Conservation (phyloP, 2,113 vertebrate genomes). For the Heptranchias perlo region DNA sequence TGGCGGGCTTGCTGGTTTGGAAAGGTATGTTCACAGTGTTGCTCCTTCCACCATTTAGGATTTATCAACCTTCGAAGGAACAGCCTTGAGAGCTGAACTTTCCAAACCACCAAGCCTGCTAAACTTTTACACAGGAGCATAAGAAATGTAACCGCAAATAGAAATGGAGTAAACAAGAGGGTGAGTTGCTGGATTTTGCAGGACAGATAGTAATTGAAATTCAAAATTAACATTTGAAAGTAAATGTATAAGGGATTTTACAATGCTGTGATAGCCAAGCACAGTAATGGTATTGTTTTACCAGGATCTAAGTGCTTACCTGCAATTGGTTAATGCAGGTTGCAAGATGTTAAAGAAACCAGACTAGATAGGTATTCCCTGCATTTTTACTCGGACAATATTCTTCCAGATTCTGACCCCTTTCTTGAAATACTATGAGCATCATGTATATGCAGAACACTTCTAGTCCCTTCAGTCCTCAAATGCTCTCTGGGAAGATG, state of each 20-base stretch:
- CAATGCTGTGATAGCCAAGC: no score
- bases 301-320: neutral
- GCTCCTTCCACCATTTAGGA: neutral
- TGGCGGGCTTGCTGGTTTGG: neutral
- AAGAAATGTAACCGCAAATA: neutral
- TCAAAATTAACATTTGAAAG: neutral
- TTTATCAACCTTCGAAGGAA: neutral
- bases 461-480: no score
- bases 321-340: neutral
- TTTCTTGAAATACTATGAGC: no score
- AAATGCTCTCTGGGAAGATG: neutral
- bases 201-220: neutral
- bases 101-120: neutral
- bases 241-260: no score
- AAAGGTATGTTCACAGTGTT: neutral
- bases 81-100: neutral
- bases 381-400: no score
- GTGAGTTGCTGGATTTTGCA: neutral
- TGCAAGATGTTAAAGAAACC: neutral
- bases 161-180: neutral
- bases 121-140: neutral
- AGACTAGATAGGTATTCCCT: neutral
- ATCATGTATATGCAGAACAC: no score
- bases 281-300: neutral
- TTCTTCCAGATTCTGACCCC: no score